phyloP scores from a whole-genome alignment of 2,797 vertebrate species.

The Lagodon rhomboides region DNA sequence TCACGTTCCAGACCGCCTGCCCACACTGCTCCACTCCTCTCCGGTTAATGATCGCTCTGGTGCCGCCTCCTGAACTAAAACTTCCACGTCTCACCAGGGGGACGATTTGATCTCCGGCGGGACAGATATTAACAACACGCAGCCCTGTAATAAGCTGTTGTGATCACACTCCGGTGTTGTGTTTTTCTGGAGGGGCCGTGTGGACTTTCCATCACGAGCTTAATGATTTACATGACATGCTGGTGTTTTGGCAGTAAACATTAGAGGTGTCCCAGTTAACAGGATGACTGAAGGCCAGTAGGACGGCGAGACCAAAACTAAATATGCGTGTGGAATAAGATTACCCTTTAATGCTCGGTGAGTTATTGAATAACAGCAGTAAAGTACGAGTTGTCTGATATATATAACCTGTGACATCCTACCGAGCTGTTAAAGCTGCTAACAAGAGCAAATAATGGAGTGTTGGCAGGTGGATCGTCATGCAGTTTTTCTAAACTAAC shows the following conservation, averaged over 20 bases:
- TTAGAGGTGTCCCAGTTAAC: constrained; percentile 3
- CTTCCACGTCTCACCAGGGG: not conserved
- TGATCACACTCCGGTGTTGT: constrained; percentile 2
- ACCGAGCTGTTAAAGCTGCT: not conserved
- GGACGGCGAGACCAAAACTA: too few species aligned
- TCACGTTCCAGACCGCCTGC: constrained; percentile 15
- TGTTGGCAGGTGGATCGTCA: not conserved
- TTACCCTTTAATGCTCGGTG: not conserved
- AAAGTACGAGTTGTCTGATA: too few species aligned
- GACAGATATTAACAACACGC: not conserved
- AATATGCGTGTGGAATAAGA: too few species aligned
- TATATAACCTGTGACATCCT: not conserved
- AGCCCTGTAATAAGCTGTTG: constrained; percentile 28
- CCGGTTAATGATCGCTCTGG: constrained; percentile 35
- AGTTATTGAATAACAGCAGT: not conserved
- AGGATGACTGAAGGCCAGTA: not conserved
- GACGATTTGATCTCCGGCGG: not conserved
- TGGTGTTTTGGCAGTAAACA: constrained; percentile 64
- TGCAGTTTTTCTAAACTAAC: not conserved
- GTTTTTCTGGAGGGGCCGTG: not conserved
- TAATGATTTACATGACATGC: constrained; percentile 47
- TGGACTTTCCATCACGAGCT: constrained; percentile 42
- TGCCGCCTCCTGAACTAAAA: constrained; percentile 2
- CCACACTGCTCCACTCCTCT: constrained; percentile 5
- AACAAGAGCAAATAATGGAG: not conserved